Percentiles rank a stretch among this genome's conserved stretches.
phyloP scores from a whole-genome alignment of 1,140 invertebrate species.

The Lordiphosa mommai region DNA sequence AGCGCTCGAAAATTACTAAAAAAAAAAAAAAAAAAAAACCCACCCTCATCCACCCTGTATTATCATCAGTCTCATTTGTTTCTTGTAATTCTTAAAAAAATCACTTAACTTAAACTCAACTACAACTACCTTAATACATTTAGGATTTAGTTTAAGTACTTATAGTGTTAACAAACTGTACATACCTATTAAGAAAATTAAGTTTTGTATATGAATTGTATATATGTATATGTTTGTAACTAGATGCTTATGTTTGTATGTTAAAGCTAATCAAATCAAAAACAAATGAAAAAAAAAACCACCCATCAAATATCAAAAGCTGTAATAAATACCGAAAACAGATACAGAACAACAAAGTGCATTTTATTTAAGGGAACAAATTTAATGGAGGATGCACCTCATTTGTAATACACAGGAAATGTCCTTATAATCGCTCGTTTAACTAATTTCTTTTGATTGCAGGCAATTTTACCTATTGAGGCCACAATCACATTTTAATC shows the following conservation, averaged over 20 bases:
- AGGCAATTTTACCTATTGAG: no score
- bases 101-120: slow-evolving; percentile 35
- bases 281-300: background rate
- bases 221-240: slow-evolving; percentile 39
- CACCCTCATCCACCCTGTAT: no score
- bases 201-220: slow-evolving; percentile 5
- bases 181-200: slow-evolving; percentile 46
- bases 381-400: no score
- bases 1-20: slow-evolving; percentile 4
- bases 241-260: slow-evolving; percentile 20
- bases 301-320: background rate
- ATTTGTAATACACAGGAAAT: no score
- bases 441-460: no score
- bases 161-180: slow-evolving; percentile 38
- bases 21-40: no score
- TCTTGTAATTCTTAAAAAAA: background rate
- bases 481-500: no score
- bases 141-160: slow-evolving; percentile 11
- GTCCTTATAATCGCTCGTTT: no score
- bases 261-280: slow-evolving; percentile 31
- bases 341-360: slow-evolving; percentile 5
- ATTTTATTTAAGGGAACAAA: no score
- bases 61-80: background rate
- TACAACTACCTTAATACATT: slow-evolving; percentile 44
- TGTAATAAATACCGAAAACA: slow-evolving; percentile 23